These are phyloP conservation scores for Glareola pratincola DNA, from an alignment of 2,113 vertebrate genomes.

Conservation along the genomic window DNA sequence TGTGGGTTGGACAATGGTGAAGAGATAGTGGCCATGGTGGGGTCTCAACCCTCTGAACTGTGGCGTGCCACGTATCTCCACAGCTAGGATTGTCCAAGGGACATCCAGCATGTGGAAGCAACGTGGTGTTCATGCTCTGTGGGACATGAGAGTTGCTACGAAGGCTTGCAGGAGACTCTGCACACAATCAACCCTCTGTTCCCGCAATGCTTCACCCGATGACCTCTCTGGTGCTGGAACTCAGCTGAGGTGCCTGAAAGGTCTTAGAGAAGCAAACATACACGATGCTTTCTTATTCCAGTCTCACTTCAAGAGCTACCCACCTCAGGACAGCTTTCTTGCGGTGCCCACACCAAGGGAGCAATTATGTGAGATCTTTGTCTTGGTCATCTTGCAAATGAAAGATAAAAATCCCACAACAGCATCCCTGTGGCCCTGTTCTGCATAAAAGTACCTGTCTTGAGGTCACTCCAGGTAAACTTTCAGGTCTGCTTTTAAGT, in stretches of 20 bases:
- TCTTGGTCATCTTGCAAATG: not conserved
- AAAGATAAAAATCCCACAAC: not conserved
- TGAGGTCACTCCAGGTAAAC: not conserved
- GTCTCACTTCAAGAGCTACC: not conserved
- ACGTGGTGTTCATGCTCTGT: fast-evolving
- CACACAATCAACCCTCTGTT: not conserved
- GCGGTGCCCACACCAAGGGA: not conserved
- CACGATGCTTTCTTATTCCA: not conserved
- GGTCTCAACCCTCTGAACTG: no score
- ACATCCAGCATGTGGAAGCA: not conserved
- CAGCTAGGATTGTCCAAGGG: no score
- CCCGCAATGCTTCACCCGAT: not conserved
- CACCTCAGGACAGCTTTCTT: not conserved
- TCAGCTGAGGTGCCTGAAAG: not conserved
- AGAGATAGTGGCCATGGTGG: not conserved
- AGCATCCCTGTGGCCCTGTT: not conserved
- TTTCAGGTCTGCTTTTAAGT: not conserved
- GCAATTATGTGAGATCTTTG: not conserved
- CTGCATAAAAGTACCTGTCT: not conserved
- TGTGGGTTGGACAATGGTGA: not conserved
- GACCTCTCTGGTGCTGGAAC: not conserved
- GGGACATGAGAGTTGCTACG: not conserved
- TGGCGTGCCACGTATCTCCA: not conserved
- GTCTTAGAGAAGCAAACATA: not conserved
- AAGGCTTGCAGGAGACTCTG: not conserved